phyloP scores from a whole-genome alignment of 2,113 vertebrate genomes.

The Tachysurus fulvidraco region DNA sequence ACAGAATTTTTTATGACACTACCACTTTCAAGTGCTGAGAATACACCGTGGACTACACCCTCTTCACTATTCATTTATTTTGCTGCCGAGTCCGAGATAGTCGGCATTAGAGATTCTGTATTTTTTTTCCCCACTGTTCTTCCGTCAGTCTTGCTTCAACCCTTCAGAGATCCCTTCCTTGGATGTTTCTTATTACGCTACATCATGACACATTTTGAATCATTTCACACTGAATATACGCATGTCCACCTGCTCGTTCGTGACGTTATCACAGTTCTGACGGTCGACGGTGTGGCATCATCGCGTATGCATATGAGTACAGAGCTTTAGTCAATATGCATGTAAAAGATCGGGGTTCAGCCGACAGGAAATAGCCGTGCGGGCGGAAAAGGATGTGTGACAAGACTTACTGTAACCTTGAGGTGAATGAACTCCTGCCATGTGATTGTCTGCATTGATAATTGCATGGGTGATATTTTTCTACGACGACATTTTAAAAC shows the following conservation, averaged over 20 bases:
- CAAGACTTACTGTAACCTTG: neutral
- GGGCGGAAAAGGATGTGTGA: neutral
- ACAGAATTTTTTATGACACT: neutral
- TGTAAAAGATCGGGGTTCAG: neutral
- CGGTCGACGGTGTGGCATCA: neutral
- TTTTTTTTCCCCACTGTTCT: neutral
- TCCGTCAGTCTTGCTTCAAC: neutral
- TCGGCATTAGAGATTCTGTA: neutral
- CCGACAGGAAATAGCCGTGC: neutral
- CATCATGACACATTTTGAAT: neutral
- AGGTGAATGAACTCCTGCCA: neutral
- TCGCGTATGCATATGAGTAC: neutral
- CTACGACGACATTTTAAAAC: no score
- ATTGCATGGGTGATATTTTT: no score
- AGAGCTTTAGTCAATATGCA: neutral
- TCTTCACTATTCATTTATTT: neutral
- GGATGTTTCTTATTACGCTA: neutral
- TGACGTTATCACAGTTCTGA: neutral
- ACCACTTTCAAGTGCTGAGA: neutral
- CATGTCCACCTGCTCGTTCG: neutral
- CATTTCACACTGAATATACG: neutral
- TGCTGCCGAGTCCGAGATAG: neutral
- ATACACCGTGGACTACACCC: neutral
- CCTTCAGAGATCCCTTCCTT: neutral
- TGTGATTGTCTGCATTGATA: no score